A percentile compares a stretch with the other conserved stretches of the same genome.
These are phyloP conservation scores for Micronycteris hirsuta DNA, from an alignment of 2,113 vertebrate genomes.

Conservation along the genomic window DNA sequence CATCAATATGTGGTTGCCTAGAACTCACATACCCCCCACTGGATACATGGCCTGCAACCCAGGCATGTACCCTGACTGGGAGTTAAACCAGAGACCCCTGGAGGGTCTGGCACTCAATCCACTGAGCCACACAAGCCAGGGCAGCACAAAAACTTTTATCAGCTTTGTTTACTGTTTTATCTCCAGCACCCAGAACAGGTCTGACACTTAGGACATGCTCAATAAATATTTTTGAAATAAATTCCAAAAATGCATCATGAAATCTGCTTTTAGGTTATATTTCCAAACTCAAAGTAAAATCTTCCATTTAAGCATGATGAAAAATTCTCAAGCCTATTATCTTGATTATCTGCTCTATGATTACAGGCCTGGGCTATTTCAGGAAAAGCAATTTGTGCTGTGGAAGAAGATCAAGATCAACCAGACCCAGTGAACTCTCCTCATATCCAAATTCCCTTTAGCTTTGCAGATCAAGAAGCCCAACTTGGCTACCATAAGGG, in stretches of 20 bases:
- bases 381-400: neutral
- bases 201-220: neutral
- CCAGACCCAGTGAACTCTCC: neutral
- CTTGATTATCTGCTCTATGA: neutral
- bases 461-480: neutral
- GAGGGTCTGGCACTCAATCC: too few species aligned
- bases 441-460: neutral
- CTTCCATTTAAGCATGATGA: neutral
- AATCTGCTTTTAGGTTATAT: constrained; percentile 2
- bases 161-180: neutral
- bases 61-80: too few species aligned
- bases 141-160: neutral
- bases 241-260: neutral
- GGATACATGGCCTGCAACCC: too few species aligned
- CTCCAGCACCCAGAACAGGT: neutral
- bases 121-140: too few species aligned
- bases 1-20: too few species aligned
- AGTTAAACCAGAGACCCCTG: too few species aligned
- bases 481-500: neutral
- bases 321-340: neutral
- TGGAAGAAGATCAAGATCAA: neutral
- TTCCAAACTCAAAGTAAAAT: neutral
- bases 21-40: too few species aligned
- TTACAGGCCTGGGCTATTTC: neutral
- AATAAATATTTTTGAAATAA: constrained; percentile 12